phyloP scores from a whole-genome alignment of 2,888 invertebrate genomes.

The Thymelicus acteon region DNA sequence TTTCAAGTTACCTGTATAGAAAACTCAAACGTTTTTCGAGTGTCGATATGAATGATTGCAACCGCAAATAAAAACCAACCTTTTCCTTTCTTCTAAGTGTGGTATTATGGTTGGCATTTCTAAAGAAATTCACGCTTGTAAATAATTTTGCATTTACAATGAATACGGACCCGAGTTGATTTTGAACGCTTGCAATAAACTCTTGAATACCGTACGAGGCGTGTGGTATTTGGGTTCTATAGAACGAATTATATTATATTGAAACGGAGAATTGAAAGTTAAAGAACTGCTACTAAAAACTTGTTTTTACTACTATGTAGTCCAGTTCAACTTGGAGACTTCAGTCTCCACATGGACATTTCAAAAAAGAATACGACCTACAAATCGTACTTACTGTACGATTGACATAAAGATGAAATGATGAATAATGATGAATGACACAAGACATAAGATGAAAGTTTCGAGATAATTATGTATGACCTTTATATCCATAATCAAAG shows the following conservation, averaged over 20 bases:
- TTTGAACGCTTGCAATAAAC: constrained; percentile 26
- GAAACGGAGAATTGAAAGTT: not conserved
- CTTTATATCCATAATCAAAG: no score
- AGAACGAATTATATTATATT: no score
- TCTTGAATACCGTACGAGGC: constrained; percentile 2
- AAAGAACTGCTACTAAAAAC: not conserved
- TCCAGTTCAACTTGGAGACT: no score
- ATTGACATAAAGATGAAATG: no score
- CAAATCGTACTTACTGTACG: no score
- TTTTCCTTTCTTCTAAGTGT: constrained; percentile 12
- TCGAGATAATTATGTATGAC: no score
- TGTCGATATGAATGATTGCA: constrained; percentile 16
- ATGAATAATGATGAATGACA: no score
- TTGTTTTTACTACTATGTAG: no score
- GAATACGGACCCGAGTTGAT: constrained; percentile 18
- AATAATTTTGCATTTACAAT: constrained; percentile 20
- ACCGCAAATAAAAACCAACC: constrained; percentile 13
- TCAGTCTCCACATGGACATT: no score
- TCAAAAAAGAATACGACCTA: no score
- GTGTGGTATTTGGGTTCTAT: constrained; percentile 1
- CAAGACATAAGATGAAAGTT: no score
- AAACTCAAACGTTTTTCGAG: not conserved
- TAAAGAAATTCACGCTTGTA: constrained; percentile 29
- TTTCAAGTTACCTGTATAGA: not conserved
- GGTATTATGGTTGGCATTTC: constrained; percentile 11